Base-by-base conservation (phyloP, 2,797 vertebrate species). In the Pseudopleuronectes americanus region DNA sequence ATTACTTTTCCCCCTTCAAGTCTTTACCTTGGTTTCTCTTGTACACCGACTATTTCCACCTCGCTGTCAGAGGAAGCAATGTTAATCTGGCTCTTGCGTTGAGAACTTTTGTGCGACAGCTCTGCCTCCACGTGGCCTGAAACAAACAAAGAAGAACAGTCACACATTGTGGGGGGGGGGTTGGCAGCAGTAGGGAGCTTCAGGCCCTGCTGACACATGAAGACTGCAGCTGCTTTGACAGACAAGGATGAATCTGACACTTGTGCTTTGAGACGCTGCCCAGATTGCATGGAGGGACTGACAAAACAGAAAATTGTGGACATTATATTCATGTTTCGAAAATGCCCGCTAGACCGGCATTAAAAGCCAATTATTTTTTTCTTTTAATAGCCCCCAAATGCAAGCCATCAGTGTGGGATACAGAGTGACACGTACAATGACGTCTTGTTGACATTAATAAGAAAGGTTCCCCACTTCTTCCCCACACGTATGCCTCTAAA, bases 41-140 rank as follows among this genome's bases (percentile, higher is more conserved):
- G 97, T 88, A 99, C 96, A 41, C 96, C 97, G 51, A 99, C 96
- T 72, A 99, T 98, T 90, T 99, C 97, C 87, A 99, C 97, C 92
- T 99, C 98, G 0, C 97, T 99, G 86, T 98, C 98, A 1, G 97
- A 96, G 80, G 97, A 98, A 24, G 95, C 92, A 49, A 97, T 93
- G 71, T 94, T 94, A 86, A 97, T 96, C 95, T 96, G 95, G 90
- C 95, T 95, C 84, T 95, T 96, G 86, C 91, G 36, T 38, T 38
- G 36, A 38, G 36, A 38, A 38, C 95, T 95, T 89, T 93, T 93
- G 85, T 91, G 88, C 83, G 95, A 92, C 80, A 95, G 94, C 76
- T 92, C 93, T 76, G 94, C 90, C 90, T 97, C 95, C 92, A 92
- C 89, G 68, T 87, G 91, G 91, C 95, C 98, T 99, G 80, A n/a